Evolutionary conservation across 2,797 vertebrate species (phyloP).

Genomic region (Gallinago stenura): DNA sequence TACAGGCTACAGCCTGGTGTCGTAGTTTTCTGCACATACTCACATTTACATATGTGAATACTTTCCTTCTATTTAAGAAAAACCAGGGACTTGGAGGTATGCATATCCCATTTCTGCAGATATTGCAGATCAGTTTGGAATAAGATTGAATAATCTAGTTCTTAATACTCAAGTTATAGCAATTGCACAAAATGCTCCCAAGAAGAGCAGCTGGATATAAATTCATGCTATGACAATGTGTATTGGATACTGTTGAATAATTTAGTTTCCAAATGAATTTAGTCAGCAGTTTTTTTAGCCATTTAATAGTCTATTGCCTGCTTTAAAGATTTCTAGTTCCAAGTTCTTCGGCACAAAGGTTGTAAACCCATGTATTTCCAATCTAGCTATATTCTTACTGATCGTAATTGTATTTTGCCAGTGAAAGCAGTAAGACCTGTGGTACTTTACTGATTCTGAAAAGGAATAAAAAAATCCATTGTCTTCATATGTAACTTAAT

Average conservation of each 20-base stretch:
- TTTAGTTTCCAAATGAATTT: conserved; percentile 44
- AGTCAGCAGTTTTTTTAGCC: conserved; percentile 53
- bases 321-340: conserved; percentile 25
- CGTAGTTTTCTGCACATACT: neutral
- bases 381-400: neutral
- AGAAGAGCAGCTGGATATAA: conserved; percentile 39
- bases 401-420: conserved; percentile 26
- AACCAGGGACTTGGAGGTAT: conserved; percentile 13
- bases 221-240: conserved; percentile 36
- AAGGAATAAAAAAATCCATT: neutral
- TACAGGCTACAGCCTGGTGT: neutral
- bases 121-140: conserved; percentile 2
- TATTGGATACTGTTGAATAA: conserved; percentile 47
- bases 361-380: conserved; percentile 30
- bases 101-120: conserved; percentile 6
- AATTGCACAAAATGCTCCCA: conserved; percentile 50
- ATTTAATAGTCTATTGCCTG: conserved; percentile 31
- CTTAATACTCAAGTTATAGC: conserved; percentile 16
- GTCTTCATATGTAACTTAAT: neutral
- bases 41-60: conserved; percentile 39
- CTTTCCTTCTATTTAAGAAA: conserved; percentile 37
- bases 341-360: conserved; percentile 9
- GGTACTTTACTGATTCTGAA: neutral
- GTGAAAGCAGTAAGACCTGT: neutral
- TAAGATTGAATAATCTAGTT: conserved; percentile 21